Evolutionary conservation across 2,113 vertebrate genomes (phyloP), one percentile per base, ranked within the genome.

Genomic region (Mesoclemmys tuberculata): DNA sequence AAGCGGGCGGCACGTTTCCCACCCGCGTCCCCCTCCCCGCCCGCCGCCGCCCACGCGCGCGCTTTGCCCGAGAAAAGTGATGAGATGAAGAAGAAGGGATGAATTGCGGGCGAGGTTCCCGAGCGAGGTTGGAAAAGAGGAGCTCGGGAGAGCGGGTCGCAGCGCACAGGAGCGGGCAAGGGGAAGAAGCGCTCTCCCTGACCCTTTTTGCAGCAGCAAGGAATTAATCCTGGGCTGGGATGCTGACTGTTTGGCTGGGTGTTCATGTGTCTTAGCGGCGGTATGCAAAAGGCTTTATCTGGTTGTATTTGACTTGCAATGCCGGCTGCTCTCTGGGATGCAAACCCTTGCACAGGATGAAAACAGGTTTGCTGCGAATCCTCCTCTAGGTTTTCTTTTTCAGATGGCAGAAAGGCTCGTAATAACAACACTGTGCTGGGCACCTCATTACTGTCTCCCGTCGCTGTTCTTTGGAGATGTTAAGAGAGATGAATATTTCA

Each of bases 291-390:
- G 96, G 94, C 95, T 90, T 82, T 5, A 0, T 81, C 87, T 88
- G 97, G 95, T 93, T 31, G 96, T 93, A 6, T 87, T 94, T 96
- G 96, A 97, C 88, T 94, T 87, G 96, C 80, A 44, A 95, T 97
- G 97, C 97, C 89, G 95, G 95, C 93, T 97, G 80, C 97, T 92
- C 89, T 81, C 96, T 96, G 98, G 97, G 97, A 98, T 96, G 98
- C 98, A 88, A 97, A 97, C 85, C 88, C 94, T 93, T 64, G 97
- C 96, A 92, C 97, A 96, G 81, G 97, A 98, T 98, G 98, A 98
- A 96, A 98, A 93, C 98, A 98, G 98, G 98, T 98, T 97, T 92
- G 98, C 98, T 38, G 84, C 94, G 44, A 92, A 92, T 93, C 84
- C 90, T 93, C 52, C 84, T 92, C 90, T 55, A 90, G 81, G 90